phyloP scores from a whole-genome alignment of 2,888 invertebrate species.

The Chymomyza procnemis region DNA sequence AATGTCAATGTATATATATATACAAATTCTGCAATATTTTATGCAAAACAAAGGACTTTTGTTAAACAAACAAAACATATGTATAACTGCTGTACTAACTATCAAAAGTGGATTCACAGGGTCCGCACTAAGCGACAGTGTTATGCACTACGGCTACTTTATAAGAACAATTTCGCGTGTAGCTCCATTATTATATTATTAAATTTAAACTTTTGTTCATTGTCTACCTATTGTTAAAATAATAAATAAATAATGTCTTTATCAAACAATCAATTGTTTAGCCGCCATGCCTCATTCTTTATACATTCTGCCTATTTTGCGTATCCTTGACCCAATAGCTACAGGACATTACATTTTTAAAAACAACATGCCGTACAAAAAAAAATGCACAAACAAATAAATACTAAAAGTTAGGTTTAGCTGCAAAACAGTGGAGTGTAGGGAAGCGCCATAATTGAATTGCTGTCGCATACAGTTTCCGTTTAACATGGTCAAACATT shows the following conservation, averaged over 20 bases:
- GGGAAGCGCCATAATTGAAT: conserved; percentile 50
- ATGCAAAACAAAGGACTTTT: conserved; percentile 62
- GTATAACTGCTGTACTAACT: conserved; percentile 29
- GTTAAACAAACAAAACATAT: conserved; percentile 42
- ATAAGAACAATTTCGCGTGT: no score
- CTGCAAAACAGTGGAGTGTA: background rate
- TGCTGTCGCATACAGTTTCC: conserved; percentile 51
- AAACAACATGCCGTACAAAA: conserved; percentile 26
- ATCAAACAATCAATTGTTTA: no score
- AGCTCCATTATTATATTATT: no score
- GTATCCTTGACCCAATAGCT: no score
- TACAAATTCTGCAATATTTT: conserved; percentile 34
- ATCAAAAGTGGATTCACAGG: no score
- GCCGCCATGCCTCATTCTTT: no score
- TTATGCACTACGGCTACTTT: no score
- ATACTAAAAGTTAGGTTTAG: background rate
- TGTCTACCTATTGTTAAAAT: no score
- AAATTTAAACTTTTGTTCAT: no score
- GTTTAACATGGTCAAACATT: conserved; percentile 51
- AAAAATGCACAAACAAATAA: conserved; percentile 34
- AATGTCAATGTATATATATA: background rate
- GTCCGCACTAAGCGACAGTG: no score
- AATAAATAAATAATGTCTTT: no score
- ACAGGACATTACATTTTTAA: background rate
- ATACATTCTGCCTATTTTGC: background rate